phyloP scores from a whole-genome alignment of 1,140 invertebrate genomes.

The Magallana angulata region DNA sequence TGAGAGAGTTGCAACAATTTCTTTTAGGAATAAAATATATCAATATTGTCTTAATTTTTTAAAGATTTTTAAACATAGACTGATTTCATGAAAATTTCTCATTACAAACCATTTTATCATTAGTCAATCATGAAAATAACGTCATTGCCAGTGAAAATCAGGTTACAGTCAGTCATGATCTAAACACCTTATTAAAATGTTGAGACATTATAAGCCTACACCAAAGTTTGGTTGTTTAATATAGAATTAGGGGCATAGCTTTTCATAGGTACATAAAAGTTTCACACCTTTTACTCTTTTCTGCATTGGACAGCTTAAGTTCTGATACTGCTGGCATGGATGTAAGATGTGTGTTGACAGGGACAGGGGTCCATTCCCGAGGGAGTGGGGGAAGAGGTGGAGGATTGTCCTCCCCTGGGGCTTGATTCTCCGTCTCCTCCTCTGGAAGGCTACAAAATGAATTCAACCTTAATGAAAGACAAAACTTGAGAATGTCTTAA shows the following conservation, averaged over 20 bases:
- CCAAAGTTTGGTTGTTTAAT: no score
- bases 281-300: conserved; percentile 77
- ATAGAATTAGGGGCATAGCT: no score
- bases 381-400: conserved; percentile 38
- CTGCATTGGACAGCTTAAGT: conserved; percentile 75
- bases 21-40: no score
- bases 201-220: no score
- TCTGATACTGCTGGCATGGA: conserved; percentile 78
- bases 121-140: no score
- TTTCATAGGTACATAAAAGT: background rate
- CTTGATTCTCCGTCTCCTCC: conserved; percentile 64
- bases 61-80: no score
- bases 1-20: background rate
- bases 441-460: conserved; percentile 63
- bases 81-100: no score
- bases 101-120: no score
- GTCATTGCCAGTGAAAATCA: no score
- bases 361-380: conserved; percentile 81
- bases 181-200: no score
- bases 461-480: background rate
- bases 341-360: conserved; percentile 86
- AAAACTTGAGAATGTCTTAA: background rate
- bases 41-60: no score
- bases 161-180: no score
- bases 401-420: conserved; percentile 38